phyloP scores from a whole-genome alignment of 2,797 vertebrate species.

The Trematomus bernacchii region DNA sequence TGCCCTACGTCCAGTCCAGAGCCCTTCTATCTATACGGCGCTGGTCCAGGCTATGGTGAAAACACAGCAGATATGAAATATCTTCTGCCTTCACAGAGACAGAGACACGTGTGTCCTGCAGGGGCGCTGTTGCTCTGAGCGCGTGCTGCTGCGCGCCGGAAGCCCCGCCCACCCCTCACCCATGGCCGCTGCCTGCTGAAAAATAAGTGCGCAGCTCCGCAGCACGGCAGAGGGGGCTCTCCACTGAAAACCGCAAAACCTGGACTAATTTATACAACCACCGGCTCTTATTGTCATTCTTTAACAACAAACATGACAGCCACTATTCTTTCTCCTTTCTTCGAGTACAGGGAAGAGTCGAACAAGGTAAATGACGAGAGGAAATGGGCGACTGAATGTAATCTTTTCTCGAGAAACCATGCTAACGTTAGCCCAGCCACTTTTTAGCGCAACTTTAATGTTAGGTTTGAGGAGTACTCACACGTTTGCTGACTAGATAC shows the following conservation, averaged over 20 bases:
- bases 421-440: slow-evolving; percentile 45
- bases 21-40: too few relatives aligned
- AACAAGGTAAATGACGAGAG: slow-evolving; percentile 84
- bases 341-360: slow-evolving; percentile 87
- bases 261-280: slow-evolving; percentile 26
- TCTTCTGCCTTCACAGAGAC: not conserved
- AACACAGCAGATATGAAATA: not conserved
- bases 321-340: slow-evolving; percentile 85
- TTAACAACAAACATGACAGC: slow-evolving; percentile 85
- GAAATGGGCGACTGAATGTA: too few relatives aligned
- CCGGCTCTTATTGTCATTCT: slow-evolving; percentile 16
- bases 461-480: not conserved
- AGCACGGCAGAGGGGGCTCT: slow-evolving; percentile 59
- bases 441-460: not conserved
- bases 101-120: not conserved
- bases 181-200: slow-evolving; percentile 41
- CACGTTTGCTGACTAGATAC: not conserved
- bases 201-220: slow-evolving; percentile 58
- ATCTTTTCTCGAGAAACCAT: not conserved
- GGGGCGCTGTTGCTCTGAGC: not conserved
- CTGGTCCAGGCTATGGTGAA: not conserved
- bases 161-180: slow-evolving; percentile 4
- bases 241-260: slow-evolving; percentile 34
- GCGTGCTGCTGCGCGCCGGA: not conserved
- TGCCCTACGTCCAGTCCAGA: too few relatives aligned